Base-by-base conservation (phyloP, 1,140 invertebrate genomes). In the Solen grandis region DNA sequence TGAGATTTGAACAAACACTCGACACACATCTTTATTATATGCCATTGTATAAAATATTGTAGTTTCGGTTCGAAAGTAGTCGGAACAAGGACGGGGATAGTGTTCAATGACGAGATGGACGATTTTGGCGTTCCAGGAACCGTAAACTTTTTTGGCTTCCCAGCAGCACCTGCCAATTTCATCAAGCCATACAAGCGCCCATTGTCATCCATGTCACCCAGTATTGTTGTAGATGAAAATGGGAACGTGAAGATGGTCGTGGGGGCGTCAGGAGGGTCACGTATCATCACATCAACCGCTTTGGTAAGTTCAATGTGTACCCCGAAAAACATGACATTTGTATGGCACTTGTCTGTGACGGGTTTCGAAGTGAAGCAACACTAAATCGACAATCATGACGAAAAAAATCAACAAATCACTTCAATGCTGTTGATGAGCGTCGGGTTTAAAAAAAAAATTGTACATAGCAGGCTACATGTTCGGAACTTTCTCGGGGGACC, bases 71-170 rank as follows among this genome's bases (percentile, higher is more conserved):
- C 91, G 14, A 88, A 90, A 73, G 87, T 93, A 10, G 84, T 89
- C 10, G 93, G 93, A 1, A 85, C 94, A 19, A 94, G 94, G 68
- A 99, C 98, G 0, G 98, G 98, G 33, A 97, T 99, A 46, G 92
- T 99, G 1, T 94, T 98, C 85, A 99, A 99, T 92, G 96, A 96
- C 89, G 95, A 95, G 59, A 99, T 99, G 97, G 97, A 99, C 90
- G 98, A 99, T 90, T 99, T 99, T 92, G 96, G 97, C 0, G 94
- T 95, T 2, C 95, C 96, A 0, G 95, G 86, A 19, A 81, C 94
- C 83, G 91, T 93, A 14, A 99, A 97, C 92, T 95, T 93, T 69
- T 98, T 96, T 86, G 95, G 95, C 0, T 68, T 99, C 38, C 81
- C 94, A 4, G 84, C 88, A 19, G 87, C 86, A 50, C 81, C 82